phyloP scores from a whole-genome alignment of 1,140 invertebrate species.

The Drosophila nebulosa region DNA sequence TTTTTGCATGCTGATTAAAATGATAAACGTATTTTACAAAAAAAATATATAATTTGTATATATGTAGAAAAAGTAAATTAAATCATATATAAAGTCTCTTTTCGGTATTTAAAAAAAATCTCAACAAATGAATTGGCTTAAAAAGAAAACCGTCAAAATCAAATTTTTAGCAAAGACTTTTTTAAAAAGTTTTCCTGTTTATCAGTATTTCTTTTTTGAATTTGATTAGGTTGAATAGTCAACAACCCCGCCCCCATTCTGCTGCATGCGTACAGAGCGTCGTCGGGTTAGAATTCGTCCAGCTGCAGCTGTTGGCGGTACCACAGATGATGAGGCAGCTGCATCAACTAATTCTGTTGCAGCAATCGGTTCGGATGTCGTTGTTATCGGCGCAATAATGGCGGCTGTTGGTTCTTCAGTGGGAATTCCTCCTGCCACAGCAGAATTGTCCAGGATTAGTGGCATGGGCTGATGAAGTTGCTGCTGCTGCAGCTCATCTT shows the following conservation, averaged over 20 bases:
- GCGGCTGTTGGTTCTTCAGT: slow-evolving; percentile 39
- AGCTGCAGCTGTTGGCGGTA: slow-evolving; percentile 21
- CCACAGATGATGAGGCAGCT: slow-evolving; percentile 45
- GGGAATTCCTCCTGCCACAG: slow-evolving; percentile 70
- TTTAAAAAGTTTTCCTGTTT: slow-evolving; percentile 25
- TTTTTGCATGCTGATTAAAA: slow-evolving; percentile 41
- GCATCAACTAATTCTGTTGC: slow-evolving; percentile 24
- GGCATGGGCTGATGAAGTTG: slow-evolving; percentile 81
- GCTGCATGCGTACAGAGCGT: slow-evolving; percentile 71
- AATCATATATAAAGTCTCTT: slow-evolving; percentile 60
- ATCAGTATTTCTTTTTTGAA: neutral
- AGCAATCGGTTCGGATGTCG: neutral
- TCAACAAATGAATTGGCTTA: slow-evolving; percentile 60
- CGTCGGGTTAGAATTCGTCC: slow-evolving; percentile 71
- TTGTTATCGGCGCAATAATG: slow-evolving; percentile 10
- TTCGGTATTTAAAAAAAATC: slow-evolving; percentile 46
- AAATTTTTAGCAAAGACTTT: slow-evolving; percentile 33
- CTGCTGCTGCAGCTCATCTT: slow-evolving; percentile 81
- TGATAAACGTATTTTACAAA: slow-evolving; percentile 63
- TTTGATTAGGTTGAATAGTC: slow-evolving; percentile 47
- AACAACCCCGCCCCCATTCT: slow-evolving; percentile 59
- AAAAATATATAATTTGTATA: slow-evolving; percentile 10
- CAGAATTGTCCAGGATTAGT: slow-evolving; percentile 53
- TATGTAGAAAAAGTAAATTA: slow-evolving; percentile 37
- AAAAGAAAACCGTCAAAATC: slow-evolving; percentile 57